Evolutionary conservation across 2,797 vertebrate species (phyloP), one percentile per base, ranked within the genome.

Genomic region (Kryptopterus vitreolus): DNA sequence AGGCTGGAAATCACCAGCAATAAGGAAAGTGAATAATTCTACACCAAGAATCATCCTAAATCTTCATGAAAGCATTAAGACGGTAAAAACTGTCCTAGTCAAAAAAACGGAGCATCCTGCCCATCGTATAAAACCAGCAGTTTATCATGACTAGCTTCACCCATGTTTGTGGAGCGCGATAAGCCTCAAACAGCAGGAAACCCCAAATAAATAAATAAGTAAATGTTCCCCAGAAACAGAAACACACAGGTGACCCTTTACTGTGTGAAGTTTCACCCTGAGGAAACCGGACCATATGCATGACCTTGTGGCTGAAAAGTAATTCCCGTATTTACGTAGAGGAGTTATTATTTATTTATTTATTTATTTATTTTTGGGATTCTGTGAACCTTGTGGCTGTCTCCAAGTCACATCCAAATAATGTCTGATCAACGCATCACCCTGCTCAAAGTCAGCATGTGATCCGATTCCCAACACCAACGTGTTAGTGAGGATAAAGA

Each of bases 231-330:
- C 65, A 68, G 65, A 26, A 50, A 69, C 16, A 29, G 66, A 69
- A 50, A 16, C n/a, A 46, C 24, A 9, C 2, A 48, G 46, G 26
- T 77, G 61, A 46, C 48, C 61, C 75, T 20, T 11, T 48, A 50
- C 43, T 1, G 2, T 11, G 46, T 1, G 8, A 0, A 3, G 2
- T n/a, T 20, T 18, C 24, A 69, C 3, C 10, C 46, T 3, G 12
- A 80, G 78, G 52, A 70, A 79, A 78, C 50, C 65, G 76, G 81
- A 83, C 65, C 77, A 83, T 79, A 79, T 59, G 46, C 61, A 61
- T 6, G 38, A n/a, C 70, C 55, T 16, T 3, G 22, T 10, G 20
- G 50, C 48, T n/a, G 46, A 11, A 55, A 55, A 24, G 22, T 69
- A 74, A 35, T 26, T n/a, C 20, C 1, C 33, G 29, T 16, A 6